Evolutionary conservation across 2,797 vertebrate species (phyloP).

Genomic region (Accipiter minullus): DNA sequence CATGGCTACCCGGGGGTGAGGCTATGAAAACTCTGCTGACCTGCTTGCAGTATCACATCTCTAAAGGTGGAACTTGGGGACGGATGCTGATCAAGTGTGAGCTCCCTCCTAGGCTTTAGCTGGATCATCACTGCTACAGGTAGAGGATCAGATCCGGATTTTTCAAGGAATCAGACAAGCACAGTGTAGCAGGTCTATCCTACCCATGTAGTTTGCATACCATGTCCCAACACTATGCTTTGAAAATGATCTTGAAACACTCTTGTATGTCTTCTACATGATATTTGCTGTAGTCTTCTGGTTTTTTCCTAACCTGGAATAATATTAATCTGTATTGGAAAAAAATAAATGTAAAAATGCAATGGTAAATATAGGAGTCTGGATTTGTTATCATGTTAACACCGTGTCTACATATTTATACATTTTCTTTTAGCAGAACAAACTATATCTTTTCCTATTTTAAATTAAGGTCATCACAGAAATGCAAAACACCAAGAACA

Average conservation of each 20-base stretch:
- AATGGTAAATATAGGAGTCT: not conserved
- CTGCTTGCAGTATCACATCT: too few relatives aligned
- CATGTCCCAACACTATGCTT: not conserved
- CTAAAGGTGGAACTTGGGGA: not conserved
- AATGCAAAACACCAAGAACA: not conserved
- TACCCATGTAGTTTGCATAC: not conserved
- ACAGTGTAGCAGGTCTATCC: not conserved
- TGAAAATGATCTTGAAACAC: not conserved
- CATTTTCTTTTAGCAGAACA: not conserved
- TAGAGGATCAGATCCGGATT: not conserved
- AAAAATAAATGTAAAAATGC: not conserved
- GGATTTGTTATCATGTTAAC: not conserved
- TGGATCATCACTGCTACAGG: not conserved
- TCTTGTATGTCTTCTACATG: not conserved
- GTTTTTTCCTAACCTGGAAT: not conserved
- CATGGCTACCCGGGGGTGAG: not conserved
- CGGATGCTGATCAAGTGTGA: rapidly evolving
- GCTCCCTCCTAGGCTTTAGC: not conserved
- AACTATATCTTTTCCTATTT: not conserved
- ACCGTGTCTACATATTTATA: not conserved
- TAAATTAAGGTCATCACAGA: not conserved
- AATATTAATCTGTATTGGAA: not conserved
- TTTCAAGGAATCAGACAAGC: not conserved
- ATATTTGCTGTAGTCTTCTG: not conserved
- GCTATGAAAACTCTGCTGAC: not conserved